A percentile compares a stretch with the other conserved stretches of the same genome.
Conservation (phyloP, 2,113 vertebrate genomes). For the Calypte anna region DNA sequence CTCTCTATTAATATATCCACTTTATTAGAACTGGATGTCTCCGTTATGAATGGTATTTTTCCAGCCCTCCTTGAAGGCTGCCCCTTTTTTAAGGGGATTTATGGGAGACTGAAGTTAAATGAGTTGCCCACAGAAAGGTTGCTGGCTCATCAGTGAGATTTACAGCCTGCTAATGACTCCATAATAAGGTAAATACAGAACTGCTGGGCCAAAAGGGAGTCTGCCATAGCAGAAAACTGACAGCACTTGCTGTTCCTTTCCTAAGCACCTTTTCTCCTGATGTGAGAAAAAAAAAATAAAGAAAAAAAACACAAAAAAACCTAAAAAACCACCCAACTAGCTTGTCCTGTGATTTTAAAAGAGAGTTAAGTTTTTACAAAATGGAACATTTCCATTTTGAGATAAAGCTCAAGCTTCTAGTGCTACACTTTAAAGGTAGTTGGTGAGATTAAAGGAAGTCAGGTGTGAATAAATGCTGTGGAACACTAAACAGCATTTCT, state of each 20-base stretch:
- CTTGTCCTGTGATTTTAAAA: background rate
- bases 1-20: background rate
- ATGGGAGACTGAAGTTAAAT: background rate
- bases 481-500: slow-evolving; percentile 4
- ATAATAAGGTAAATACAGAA: background rate
- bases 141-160: slow-evolving; percentile 33
- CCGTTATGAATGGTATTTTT: background rate
- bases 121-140: background rate
- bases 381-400: background rate
- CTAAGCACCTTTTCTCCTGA: background rate
- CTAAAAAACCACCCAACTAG: background rate
- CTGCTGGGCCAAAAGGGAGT: background rate
- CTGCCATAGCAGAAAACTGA: background rate
- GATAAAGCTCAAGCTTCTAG: background rate
- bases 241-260: background rate
- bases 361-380: background rate
- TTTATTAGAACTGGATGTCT: background rate
- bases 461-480: background rate
- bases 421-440: rapidly evolving
- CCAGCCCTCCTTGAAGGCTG: background rate
- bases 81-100: background rate
- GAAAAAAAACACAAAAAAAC: too few species aligned
- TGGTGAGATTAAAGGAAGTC: background rate
- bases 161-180: background rate
- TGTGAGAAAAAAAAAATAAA: background rate